Evolutionary conservation across 1,140 invertebrate genomes (phyloP).

Genomic region (Pemphigus obesinymphae): DNA sequence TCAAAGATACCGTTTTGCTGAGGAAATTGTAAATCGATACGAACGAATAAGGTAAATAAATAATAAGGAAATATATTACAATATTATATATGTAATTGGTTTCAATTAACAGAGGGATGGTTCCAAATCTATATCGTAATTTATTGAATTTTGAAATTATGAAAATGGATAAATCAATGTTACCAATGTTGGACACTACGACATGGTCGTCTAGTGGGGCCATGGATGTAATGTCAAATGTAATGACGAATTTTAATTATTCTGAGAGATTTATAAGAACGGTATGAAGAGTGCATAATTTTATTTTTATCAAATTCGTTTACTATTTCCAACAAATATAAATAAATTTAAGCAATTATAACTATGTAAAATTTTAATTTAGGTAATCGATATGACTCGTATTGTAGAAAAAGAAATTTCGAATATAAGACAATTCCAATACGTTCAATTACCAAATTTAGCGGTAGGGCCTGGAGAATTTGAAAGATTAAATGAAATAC

Average conservation of each 20-base stretch:
- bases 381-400: background rate
- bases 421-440: background rate
- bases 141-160: background rate
- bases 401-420: background rate
- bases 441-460: background rate
- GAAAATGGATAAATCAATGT: constrained; percentile 5
- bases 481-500: background rate
- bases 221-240: background rate
- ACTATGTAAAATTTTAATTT: background rate
- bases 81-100: background rate
- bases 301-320: too few species aligned
- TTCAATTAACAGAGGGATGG: background rate
- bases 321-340: background rate
- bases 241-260: background rate
- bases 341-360: background rate
- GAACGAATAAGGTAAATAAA: background rate
- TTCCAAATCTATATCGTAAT: background rate
- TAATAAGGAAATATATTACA: background rate
- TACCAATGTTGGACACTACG: background rate
- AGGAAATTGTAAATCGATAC: background rate
- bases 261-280: background rate
- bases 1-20: background rate
- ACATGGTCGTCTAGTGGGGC: background rate
- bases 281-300: background rate
- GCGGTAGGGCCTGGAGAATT: background rate